Evolutionary conservation across 2,113 vertebrate species (phyloP), one percentile per base, ranked within the genome.

Genomic region (Esox niger): DNA sequence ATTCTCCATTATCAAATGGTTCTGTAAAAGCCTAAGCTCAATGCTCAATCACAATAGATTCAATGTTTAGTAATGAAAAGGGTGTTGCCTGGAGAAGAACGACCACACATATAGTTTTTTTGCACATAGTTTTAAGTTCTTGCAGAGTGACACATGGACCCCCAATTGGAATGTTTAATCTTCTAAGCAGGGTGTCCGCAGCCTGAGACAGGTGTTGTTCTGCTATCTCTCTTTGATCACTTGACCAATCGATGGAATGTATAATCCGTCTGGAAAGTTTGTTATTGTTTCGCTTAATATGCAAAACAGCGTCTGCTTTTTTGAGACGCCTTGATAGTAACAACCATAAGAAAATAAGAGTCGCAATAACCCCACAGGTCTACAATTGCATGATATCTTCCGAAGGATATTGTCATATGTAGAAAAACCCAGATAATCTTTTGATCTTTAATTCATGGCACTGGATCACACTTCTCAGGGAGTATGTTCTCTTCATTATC

Each of bases 401-500:
- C 75, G 73, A 54, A 71, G 81, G 33, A 68, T 84, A 84, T 77
- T 73, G 80, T 81, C 52, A 23, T 23, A 71, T 70, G 65, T 68
- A 79, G 72, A 63, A 66, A n/a, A 82, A 86, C 87, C 75, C 81
- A 74, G 81, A 88, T 90, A 72, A 76, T 72, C 72, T 80, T 90
- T 90, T 89, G 79, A 90, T 88, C 84, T 85, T 84, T 84, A 85
- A 77, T 85, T 75, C 73, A 83, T 77, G 59, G 75, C n/a, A 25
- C 62, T 77, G 70, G 82, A 88, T 80, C 84, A 74, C 82, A 75
- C 79, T 79, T 74, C 76, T 79, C 86, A 82, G 32, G 64, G 84
- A 84, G 78, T 73, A 81, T 80, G 81, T 85, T 88, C 88, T 87
- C 82, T 83, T 87, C 76, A 88, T 90, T 87, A 84, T 83, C 60